Evolutionary conservation across 2,113 vertebrate genomes (phyloP).

Genomic region (Irena cyanogastra): DNA sequence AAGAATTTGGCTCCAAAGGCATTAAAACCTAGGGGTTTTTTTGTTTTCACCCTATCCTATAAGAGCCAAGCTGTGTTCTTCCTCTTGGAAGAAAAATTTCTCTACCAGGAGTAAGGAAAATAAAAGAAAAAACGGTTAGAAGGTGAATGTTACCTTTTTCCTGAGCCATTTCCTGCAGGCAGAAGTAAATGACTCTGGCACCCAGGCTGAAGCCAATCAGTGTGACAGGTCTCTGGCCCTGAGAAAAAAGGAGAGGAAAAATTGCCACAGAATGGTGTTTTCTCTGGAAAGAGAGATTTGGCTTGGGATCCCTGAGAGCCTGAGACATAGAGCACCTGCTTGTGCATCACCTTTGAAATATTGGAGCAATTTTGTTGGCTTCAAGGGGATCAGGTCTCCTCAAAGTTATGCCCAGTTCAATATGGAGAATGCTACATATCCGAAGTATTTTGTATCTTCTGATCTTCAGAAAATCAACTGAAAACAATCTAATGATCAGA

Average conservation of each 20-base stretch:
- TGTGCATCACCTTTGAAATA: neutral
- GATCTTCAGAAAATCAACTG: neutral
- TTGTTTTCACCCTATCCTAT: neutral
- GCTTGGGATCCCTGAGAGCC: accelerated
- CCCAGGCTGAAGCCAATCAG: conserved; percentile 96
- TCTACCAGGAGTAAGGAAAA: neutral
- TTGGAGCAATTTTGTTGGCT: neutral
- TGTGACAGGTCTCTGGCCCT: conserved; percentile 92
- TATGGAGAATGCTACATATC: neutral
- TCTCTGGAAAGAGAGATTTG: neutral
- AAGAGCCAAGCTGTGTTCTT: neutral
- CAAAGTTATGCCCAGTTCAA: neutral
- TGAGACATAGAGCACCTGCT: neutral
- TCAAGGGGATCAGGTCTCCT: neutral
- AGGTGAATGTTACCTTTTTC: conserved; percentile 79
- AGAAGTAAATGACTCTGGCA: conserved; percentile 96
- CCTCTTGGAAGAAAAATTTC: neutral
- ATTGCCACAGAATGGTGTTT: neutral
- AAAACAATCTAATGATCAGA: neutral
- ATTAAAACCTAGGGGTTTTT: neutral
- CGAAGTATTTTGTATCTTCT: neutral
- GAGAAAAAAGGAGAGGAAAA: neutral
- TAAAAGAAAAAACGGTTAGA: neutral
- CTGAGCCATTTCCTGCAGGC: conserved; percentile 90
- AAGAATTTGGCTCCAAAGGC: neutral